Conservation (phyloP, 2,113 vertebrate species). For the Labeo rohita region DNA sequence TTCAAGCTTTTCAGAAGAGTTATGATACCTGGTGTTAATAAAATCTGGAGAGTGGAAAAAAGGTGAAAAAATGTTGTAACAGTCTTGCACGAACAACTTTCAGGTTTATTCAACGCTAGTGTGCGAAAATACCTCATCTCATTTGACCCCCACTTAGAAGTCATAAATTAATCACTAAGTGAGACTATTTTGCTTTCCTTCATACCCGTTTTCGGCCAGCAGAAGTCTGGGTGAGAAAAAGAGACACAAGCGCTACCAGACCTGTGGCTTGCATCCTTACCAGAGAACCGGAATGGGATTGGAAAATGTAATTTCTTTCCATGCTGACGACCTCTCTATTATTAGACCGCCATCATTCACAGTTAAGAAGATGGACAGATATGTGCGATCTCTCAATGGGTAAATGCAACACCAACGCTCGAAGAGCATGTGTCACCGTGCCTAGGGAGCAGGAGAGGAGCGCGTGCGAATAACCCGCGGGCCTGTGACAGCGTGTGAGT, state of each 20-base stretch:
- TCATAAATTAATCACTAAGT: conserved; percentile 5
- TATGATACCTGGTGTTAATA: background rate
- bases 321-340: conserved; percentile 44
- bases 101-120: background rate
- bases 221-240: background rate
- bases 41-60: conserved; percentile 5
- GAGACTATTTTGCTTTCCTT: background rate
- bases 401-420: conserved; percentile 31
- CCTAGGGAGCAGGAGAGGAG: conserved; percentile 33
- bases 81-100: background rate
- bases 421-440: conserved; percentile 40
- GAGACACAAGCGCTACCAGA: background rate
- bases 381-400: conserved; percentile 57
- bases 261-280: background rate
- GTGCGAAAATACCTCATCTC: conserved; percentile 19
- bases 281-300: background rate
- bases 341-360: conserved; percentile 52
- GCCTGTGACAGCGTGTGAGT: conserved; percentile 38
- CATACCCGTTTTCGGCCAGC: background rate
- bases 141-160: conserved; percentile 5
- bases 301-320: conserved; percentile 31
- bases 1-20: background rate
- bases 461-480: conserved; percentile 33
- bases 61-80: background rate
- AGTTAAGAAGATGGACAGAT: conserved; percentile 58